phyloP scores from a whole-genome alignment of 2,113 vertebrate genomes.

The Burhinus bistriatus region DNA sequence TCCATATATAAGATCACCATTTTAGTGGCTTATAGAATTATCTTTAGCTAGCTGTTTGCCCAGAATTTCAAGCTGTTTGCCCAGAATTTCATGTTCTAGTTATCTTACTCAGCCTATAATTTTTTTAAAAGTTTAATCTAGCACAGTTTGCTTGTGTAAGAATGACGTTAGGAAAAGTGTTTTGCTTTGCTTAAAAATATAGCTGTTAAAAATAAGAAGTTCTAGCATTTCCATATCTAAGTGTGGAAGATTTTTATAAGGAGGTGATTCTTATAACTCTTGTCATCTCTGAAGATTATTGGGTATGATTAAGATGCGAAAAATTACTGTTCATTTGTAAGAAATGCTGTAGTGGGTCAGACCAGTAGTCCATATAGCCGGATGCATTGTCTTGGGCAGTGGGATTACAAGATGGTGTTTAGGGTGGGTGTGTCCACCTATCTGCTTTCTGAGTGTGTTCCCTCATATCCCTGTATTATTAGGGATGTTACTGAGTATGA shows the following conservation, averaged over 20 bases:
- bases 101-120: background rate
- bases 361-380: background rate
- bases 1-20: background rate
- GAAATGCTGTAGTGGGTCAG: background rate
- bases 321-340: rapidly evolving
- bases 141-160: background rate
- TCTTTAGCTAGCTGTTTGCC: background rate
- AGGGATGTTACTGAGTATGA: background rate
- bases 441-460: background rate
- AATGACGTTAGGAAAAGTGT: background rate
- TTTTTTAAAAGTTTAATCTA: background rate
- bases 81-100: background rate
- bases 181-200: background rate
- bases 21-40: background rate
- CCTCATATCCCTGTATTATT: background rate
- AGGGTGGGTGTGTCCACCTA: rapidly evolving
- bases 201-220: background rate
- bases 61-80: background rate
- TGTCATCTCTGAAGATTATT: background rate
- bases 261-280: background rate
- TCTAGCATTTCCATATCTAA: background rate
- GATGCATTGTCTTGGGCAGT: background rate
- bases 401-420: background rate
- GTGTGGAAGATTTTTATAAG: background rate
- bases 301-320: background rate